Percentiles rank a stretch among this genome's conserved stretches.
Evolutionary conservation across 2,113 vertebrate genomes (phyloP).

Genomic region (Erythrocebus patas): DNA sequence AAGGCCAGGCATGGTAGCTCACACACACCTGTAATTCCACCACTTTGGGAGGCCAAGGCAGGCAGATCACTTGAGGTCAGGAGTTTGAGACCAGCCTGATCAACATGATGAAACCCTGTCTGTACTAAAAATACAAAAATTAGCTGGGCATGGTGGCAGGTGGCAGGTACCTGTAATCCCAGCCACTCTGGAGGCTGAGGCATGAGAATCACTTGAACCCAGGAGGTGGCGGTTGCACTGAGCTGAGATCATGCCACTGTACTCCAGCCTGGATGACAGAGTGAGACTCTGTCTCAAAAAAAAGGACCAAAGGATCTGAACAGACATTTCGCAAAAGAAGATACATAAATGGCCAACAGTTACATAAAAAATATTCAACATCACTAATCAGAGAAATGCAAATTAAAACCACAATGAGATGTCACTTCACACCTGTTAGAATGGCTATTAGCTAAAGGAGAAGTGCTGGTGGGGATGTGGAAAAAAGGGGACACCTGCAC

Average conservation of each 20-base stretch:
- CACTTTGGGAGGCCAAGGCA: neutral
- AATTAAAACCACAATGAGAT: neutral
- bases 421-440: neutral
- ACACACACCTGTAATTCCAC: neutral
- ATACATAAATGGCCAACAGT: neutral
- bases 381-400: neutral
- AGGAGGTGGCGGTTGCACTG: fast-evolving
- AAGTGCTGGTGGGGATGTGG: neutral
- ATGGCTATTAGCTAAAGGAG: neutral
- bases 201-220: neutral
- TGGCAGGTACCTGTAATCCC: neutral
- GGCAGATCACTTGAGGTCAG: neutral
- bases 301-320: neutral
- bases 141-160: neutral
- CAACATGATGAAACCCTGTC: neutral
- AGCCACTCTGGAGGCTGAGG: neutral
- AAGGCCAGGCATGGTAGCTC: neutral
- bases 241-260: too few species aligned
- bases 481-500: neutral
- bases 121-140: neutral
- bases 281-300: neutral
- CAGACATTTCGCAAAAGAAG: neutral
- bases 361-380: neutral
- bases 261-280: neutral
- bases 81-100: neutral